Percentiles rank a stretch among this genome's conserved stretches.
Conservation (phyloP, 2,113 vertebrate species). For the Lycaon pictus region DNA sequence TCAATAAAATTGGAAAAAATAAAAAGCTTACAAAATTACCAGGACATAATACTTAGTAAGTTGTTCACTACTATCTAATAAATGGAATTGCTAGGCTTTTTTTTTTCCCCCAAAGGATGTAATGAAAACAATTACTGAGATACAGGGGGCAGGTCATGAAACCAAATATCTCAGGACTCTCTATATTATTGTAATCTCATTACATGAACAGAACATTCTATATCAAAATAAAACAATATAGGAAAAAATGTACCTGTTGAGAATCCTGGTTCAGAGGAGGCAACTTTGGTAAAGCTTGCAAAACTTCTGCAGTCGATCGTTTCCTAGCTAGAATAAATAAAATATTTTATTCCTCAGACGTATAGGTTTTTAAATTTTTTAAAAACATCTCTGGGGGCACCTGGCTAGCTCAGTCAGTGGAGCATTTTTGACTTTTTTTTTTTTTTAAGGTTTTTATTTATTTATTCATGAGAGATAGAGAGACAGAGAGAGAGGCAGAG, state of each 20-base stretch:
- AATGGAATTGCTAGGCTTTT: neutral
- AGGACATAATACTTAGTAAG: neutral
- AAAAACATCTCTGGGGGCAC: neutral
- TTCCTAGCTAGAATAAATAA: conserved; percentile 82
- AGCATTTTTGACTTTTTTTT: neutral
- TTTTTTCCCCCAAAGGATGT: neutral
- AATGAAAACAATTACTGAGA: neutral
- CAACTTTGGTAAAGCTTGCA: conserved; percentile 66
- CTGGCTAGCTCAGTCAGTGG: neutral
- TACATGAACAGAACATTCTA: neutral
- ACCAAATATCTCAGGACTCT: neutral
- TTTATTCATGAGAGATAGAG: too few species aligned
- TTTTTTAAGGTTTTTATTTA: too few species aligned
- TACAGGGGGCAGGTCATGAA: neutral
- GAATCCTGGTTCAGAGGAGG: conserved; percentile 71
- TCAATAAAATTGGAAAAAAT: neutral
- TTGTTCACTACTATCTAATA: neutral
- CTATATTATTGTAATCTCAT: neutral
- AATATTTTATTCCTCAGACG: conserved; percentile 54
- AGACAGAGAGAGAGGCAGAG: too few species aligned
- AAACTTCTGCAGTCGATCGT: conserved; percentile 63
- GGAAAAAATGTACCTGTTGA: conserved; percentile 78
- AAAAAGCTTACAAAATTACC: neutral
- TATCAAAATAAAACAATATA: conserved; percentile 54
- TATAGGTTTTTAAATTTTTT: neutral